Evolutionary conservation across 2,797 vertebrate species (phyloP), one percentile per base, ranked within the genome.

Genomic region (Microctenopoma steveboyesi): DNA sequence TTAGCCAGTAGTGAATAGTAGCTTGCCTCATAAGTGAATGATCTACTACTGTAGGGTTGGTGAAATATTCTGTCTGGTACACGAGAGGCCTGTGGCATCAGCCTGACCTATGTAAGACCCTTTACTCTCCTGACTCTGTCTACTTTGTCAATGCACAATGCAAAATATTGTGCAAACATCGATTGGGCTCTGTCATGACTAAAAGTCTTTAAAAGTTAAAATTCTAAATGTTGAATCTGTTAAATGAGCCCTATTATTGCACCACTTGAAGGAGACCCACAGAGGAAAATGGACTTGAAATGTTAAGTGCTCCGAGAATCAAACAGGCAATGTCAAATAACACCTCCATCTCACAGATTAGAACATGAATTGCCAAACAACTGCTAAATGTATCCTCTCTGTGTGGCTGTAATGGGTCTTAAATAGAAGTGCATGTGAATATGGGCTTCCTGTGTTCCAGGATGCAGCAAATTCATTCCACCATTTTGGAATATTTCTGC

Each of bases 371-470:
- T 51, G 22, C 47, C 72, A 83, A 75, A 68, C 35, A 16, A 22
- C 61, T 63, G 39, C 10, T 65, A 71, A 69, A 48, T 59, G 6
- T 13, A 64, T 60, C 70, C 61, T 57, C 18, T 74, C 47, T 86
- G 87, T 88, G 89, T 90, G 90, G 88, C 81, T 86, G 93, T 94
- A 95, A 94, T 90, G 93, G 94, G 93, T 95, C 92, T 95, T 95
- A 95, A 92, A 93, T 93, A 92, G 93, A 93, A 92, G 90, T 94
- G 94, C 94, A 95, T 95, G 94, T 94, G 85, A 93, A 92, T 91
- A 92, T 90, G 86, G 94, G 93, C 93, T 94, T 94, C 92, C 87
- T 92, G 91, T 94, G 94, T 95, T 90, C 92, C 92, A 90, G 90
- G 81, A 85, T 93, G 92, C 92, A 92, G 88, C 85, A 93, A 93